phyloP scores from a whole-genome alignment of 2,888 invertebrate species.

The Ferrisia virgata region DNA sequence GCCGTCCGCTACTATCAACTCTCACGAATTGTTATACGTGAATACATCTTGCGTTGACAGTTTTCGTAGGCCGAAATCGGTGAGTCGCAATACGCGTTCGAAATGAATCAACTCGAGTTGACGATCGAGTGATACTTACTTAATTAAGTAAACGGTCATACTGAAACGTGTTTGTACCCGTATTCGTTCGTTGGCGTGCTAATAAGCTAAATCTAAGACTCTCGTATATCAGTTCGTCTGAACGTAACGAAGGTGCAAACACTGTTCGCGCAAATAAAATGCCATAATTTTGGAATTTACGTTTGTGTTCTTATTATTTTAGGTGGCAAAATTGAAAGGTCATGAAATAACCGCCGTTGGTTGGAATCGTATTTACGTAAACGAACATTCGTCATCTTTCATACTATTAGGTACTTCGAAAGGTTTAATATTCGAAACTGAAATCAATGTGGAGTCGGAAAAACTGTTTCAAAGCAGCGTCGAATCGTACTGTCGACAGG shows the following conservation, averaged over 20 bases:
- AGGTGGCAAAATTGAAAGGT: constrained; percentile 46
- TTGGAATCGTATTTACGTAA: constrained; percentile 67
- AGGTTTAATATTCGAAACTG: constrained; percentile 86
- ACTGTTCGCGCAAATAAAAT: too few relatives aligned
- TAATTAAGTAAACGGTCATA: too few relatives aligned
- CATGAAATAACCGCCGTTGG: constrained; percentile 81
- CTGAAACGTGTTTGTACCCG: background rate
- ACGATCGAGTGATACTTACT: too few relatives aligned
- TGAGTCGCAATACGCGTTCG: too few relatives aligned
- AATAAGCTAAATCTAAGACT: too few relatives aligned
- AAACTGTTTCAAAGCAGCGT: constrained; percentile 71
- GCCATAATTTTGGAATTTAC: too few relatives aligned
- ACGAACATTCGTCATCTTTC: constrained; percentile 65
- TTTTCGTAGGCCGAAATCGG: background rate
- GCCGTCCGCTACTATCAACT: background rate
- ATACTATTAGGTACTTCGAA: constrained; percentile 86
- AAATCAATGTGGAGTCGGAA: constrained; percentile 76
- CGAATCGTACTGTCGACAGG: constrained; percentile 83
- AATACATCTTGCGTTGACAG: background rate
- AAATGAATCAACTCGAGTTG: too few relatives aligned
- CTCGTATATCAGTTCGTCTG: too few relatives aligned
- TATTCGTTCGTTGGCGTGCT: too few relatives aligned
- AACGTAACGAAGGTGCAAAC: too few relatives aligned
- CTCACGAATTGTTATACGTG: background rate
- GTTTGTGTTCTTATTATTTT: background rate